Percentiles rank a stretch among this genome's conserved stretches.
Evolutionary conservation across 2,113 vertebrate genomes (phyloP).

Genomic region (Emydura subglobosa): DNA sequence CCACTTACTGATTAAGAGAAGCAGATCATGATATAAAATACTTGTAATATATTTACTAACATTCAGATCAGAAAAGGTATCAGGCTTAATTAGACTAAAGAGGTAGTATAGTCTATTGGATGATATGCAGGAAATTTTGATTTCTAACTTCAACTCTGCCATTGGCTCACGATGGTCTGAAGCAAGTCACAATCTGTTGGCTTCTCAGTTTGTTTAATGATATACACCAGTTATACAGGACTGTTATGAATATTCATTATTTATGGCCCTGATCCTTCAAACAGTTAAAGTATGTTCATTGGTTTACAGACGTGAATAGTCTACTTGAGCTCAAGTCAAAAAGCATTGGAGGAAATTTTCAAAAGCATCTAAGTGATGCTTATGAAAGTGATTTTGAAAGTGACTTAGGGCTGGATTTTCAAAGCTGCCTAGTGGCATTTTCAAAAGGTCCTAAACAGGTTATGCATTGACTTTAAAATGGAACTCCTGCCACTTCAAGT

Average conservation of each 20-base stretch:
- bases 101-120: not conserved
- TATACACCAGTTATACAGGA: not conserved
- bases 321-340: not conserved
- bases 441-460: not conserved
- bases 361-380: constrained; percentile 6
- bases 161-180: not conserved
- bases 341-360: not conserved
- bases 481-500: not conserved
- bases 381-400: not conserved
- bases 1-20: not conserved
- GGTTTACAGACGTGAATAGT: not conserved
- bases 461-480: not conserved
- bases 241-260: not conserved
- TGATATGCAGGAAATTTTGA: not conserved
- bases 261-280: not conserved
- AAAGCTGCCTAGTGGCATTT: not conserved
- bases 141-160: not conserved
- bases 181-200: not conserved
- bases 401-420: not conserved
- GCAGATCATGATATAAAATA: not conserved
- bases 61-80: not conserved
- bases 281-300: not conserved
- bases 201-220: not conserved
- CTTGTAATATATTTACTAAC: not conserved
- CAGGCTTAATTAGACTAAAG: constrained; percentile 26